Evolutionary conservation across 2,113 vertebrate species (phyloP).

Genomic region (Sinosuthora webbiana): DNA sequence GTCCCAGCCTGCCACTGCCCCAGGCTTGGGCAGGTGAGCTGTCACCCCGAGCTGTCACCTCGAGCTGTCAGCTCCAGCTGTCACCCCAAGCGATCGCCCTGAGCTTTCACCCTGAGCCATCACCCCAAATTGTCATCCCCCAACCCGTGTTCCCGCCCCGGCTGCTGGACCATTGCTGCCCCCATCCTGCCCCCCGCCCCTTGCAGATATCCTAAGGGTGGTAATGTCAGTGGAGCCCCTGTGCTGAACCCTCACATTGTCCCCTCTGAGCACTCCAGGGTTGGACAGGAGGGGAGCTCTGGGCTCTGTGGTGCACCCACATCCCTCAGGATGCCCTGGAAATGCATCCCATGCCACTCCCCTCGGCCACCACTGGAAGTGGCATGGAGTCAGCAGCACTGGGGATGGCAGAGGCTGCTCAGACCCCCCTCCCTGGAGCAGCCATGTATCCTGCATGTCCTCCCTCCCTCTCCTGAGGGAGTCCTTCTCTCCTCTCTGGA

Average conservation of each 20-base stretch:
- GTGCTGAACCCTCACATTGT: accelerated
- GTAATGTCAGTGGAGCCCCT: background rate
- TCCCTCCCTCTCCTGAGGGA: background rate
- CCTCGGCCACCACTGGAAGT: background rate
- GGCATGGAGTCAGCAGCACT: background rate
- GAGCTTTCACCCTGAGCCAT: accelerated
- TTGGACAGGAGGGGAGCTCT: background rate
- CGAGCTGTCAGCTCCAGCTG: accelerated
- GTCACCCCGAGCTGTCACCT: background rate
- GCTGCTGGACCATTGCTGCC: background rate
- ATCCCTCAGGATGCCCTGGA: background rate
- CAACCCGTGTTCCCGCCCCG: accelerated
- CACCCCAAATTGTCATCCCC: background rate
- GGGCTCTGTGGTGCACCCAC: background rate
- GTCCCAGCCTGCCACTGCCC: background rate
- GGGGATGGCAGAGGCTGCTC: background rate
- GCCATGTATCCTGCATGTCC: accelerated
- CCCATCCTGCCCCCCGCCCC: background rate
- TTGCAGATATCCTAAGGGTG: background rate
- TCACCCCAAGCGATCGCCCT: too few species aligned
- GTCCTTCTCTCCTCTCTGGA: background rate
- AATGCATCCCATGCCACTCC: background rate
- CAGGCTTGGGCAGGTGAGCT: background rate
- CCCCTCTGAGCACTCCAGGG: background rate
- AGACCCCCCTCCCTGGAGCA: background rate